Conservation (phyloP, 2,113 vertebrate genomes). For the Hypomesus transpacificus region DNA sequence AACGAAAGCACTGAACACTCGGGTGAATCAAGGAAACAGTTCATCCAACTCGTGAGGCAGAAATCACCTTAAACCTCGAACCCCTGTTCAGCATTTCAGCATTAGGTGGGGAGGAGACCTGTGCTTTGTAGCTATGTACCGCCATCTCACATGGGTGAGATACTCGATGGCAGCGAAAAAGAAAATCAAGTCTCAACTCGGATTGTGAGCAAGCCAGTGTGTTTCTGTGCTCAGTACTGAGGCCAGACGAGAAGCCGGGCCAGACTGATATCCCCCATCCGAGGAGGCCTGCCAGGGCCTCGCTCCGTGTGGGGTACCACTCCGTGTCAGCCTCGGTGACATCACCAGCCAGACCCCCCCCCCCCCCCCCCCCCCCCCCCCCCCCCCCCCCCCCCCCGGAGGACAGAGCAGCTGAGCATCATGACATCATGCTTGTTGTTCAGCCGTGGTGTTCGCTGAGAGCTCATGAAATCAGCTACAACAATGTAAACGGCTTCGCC, state of each 20-base stretch:
- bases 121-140: too few species aligned
- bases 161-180: too few species aligned
- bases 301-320: slow-evolving; percentile 20
- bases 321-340: slow-evolving; percentile 25
- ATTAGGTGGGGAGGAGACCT: too few species aligned
- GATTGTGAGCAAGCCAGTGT: neutral
- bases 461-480: too few species aligned
- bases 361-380: neutral
- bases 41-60: too few species aligned
- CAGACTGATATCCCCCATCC: neutral
- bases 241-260: neutral
- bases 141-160: too few species aligned
- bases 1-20: too few species aligned
- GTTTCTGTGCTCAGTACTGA: neutral
- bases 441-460: neutral
- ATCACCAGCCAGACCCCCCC: slow-evolving; percentile 23
- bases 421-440: neutral
- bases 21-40: too few species aligned
- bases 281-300: neutral
- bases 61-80: too few species aligned
- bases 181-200: too few species aligned
- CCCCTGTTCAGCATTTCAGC: too few species aligned
- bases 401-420: slow-evolving; percentile 17
- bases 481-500: too few species aligned
- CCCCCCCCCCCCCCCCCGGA: neutral